Base-by-base conservation (phyloP, 2,888 invertebrate species). In the Polietes domitor region DNA sequence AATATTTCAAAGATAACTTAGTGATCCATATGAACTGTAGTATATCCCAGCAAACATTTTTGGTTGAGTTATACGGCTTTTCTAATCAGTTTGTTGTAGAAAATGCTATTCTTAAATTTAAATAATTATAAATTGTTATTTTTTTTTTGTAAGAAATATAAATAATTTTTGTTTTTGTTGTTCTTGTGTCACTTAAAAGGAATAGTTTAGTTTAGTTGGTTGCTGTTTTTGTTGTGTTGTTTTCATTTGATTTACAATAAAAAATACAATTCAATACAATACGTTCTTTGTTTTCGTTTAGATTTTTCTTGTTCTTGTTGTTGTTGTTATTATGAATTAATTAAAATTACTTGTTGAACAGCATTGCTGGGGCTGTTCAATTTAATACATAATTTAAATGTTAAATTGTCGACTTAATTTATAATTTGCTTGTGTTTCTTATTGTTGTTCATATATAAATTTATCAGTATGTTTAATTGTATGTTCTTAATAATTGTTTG, bases 231-330 rank as follows among this genome's bases (percentile, higher is more conserved):
- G n/a, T n/a, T n/a, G n/a, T n/a, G n/a, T n/a, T n/a, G n/a, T n/a
- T n/a, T n/a, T n/a, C n/a, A n/a, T n/a, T 50, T 85, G 74, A 83
- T 83, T 43, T 80, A 80, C 80, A 83, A 80, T 83, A 83, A 83
- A 83, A 83, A 83, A 83, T 75, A 77, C 71, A 83, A 71, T 77
- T 80, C 63, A 80, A 80, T 80, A 80, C 77, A 58, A 58, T 24
- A 58, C 26, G 68, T 75, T 58, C 71, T 61, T 71, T 50, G 41
- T 24, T n/a, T n/a, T n/a, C n/a, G n/a, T n/a, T n/a, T n/a, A n/a
- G n/a, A n/a, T n/a, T n/a, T n/a, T n/a, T n/a, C n/a, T n/a, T n/a
- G n/a, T n/a, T n/a, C n/a, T n/a, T 72, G 32, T 61, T 28, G 53
- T 55, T 78, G 47, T 17, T 78, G n/a, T 47, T 47, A 21, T 75